Evolutionary conservation across 2,888 invertebrate genomes (phyloP), one percentile per base, ranked within the genome.

Genomic region (Abscondita cerata): DNA sequence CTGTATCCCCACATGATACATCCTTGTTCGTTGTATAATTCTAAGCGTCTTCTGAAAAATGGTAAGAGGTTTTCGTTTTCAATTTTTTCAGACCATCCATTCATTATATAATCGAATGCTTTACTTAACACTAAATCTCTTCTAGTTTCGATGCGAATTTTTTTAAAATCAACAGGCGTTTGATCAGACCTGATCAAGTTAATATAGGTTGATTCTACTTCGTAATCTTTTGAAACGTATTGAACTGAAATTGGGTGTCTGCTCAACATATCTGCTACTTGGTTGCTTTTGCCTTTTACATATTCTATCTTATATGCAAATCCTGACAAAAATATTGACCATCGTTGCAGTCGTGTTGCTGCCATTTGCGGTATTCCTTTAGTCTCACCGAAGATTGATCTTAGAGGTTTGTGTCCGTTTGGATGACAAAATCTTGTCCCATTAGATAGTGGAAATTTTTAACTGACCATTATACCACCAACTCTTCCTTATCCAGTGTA

Each of bases 401-500:
- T 57, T 15, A 76, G 62, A 1, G 75, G 76, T 54, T 74, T 75
- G 51, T 76, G 75, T 78, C 76, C 0, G 73, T 70, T 9, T 54
- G 50, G 3, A 78, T 52, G 1, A 64, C 66, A 65, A 77, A 77
- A 16, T 69, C 57, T 13, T 66, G 68, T 2, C 73, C 74, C 13
- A 68, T 44, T 36, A 78, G 63, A 69, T 76, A 77, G 47, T 76
- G 74, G 57, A 73, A 69, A 57, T 75, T 75, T 50, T 71, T 74
- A 1, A 73, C 68, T 0, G 70, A 72, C 58, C 64, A 2, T 5
- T 38, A 38, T 5, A 38, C 9, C 4, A 4, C 25, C 25, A 25
- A 25, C 25, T 2, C 25, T 25, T 25, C 25, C 25, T 25, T 4
- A 25, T 25, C 4, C 4, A 25, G 25, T 25, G 6, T 6, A 6